Conservation (phyloP, 2,113 vertebrate genomes). For the Myotis lucifugus region DNA sequence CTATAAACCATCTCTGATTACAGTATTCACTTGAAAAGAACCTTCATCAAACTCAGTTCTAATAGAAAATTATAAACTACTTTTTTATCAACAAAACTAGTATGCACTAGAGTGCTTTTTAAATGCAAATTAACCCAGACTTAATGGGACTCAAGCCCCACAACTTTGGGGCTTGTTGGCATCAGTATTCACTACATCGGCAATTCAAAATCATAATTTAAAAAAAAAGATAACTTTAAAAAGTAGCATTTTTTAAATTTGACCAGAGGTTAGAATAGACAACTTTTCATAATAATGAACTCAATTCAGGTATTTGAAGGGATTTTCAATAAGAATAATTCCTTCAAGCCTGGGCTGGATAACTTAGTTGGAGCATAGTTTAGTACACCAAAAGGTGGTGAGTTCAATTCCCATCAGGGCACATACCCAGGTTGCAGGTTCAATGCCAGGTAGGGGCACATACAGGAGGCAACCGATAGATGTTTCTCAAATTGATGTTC, state of each 20-base stretch:
- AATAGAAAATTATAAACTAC: conserved; percentile 28
- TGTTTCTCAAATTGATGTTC: background rate
- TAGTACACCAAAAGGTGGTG: background rate
- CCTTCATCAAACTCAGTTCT: background rate
- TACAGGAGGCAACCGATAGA: background rate
- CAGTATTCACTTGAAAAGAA: background rate
- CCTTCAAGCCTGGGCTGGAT: background rate
- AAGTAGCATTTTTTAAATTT: conserved; percentile 44
- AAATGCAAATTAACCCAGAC: background rate
- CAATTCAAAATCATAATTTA: conserved; percentile 44
- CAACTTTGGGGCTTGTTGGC: background rate
- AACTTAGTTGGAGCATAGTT: background rate
- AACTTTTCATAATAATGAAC: conserved; percentile 64
- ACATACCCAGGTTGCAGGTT: background rate
- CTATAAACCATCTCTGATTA: conserved; percentile 57
- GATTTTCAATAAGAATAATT: background rate
- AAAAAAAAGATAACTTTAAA: background rate
- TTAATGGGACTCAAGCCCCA: background rate
- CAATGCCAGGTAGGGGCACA: background rate
- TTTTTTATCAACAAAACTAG: background rate
- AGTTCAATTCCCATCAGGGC: background rate
- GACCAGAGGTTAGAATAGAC: background rate
- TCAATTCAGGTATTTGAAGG: conserved; percentile 45
- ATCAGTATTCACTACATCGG: background rate
- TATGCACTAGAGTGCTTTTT: background rate